phyloP scores from a whole-genome alignment of 1,140 invertebrate genomes.

The Macrocentrus cingulum region DNA sequence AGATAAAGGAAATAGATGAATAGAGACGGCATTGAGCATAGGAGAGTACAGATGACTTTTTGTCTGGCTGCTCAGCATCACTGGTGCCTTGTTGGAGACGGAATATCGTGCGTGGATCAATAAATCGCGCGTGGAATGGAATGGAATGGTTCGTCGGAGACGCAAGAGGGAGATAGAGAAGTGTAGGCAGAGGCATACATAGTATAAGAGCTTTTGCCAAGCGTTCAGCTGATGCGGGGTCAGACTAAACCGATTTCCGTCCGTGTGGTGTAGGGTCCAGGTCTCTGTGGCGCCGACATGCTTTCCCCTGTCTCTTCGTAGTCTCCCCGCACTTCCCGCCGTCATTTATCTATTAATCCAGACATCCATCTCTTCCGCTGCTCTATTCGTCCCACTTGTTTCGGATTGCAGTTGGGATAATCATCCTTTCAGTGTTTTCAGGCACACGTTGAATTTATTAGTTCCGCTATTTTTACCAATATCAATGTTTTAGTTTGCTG shows the following conservation, averaged over 20 bases:
- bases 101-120: constrained; percentile 58
- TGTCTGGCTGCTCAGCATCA: constrained; percentile 35
- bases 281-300: constrained; percentile 11
- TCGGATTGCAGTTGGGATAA: constrained; percentile 1
- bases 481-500: too few species aligned
- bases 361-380: constrained; percentile 20
- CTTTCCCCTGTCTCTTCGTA: background rate
- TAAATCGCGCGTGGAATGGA: constrained; percentile 55
- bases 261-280: constrained; percentile 10
- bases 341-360: constrained; percentile 30
- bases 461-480: too few species aligned
- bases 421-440: constrained; percentile 7
- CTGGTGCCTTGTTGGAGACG: constrained; percentile 29
- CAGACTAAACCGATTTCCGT: constrained; percentile 38
- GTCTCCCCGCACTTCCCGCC: constrained; percentile 2
- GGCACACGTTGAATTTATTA: too few species aligned
- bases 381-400: constrained; percentile 18
- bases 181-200: background rate
- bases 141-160: constrained; percentile 44
- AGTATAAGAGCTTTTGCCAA: constrained; percentile 1
- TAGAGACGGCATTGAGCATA: too few species aligned
- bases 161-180: constrained; percentile 33
- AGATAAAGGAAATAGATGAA: too few species aligned
- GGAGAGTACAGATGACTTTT: constrained; percentile 5
- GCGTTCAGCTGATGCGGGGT: constrained; percentile 23